Evolutionary conservation across 2,113 vertebrate species (phyloP).

Genomic region (Cairina moschata): DNA sequence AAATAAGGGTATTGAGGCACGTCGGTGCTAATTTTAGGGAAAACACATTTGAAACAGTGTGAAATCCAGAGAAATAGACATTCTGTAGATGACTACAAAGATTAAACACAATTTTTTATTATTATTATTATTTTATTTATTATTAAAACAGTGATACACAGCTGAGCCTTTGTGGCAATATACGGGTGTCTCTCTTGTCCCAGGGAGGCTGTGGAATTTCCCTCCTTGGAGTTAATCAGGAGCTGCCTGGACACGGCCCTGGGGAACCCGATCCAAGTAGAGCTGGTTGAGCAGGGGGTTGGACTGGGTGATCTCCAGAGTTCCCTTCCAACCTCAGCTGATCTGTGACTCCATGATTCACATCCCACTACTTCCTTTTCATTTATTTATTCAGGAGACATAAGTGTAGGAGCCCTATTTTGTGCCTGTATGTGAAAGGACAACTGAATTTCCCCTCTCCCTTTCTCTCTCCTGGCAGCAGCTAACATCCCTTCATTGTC

Average conservation of each 20-base stretch:
- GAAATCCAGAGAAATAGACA: neutral
- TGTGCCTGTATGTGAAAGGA: too few species aligned
- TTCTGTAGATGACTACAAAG: neutral
- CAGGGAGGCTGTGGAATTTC: neutral
- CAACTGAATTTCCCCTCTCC: too few species aligned
- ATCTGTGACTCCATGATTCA: neutral
- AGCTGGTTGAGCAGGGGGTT: neutral
- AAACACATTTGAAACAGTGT: neutral
- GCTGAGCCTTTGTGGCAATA: neutral
- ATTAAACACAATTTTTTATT: neutral
- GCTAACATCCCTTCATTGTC: slow-evolving; percentile 58
- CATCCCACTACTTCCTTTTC: neutral
- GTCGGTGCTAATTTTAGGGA: neutral
- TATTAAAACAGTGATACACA: neutral
- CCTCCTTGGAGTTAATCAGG: neutral
- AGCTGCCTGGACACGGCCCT: neutral
- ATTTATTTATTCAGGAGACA: too few species aligned
- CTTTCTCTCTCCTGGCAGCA: too few species aligned
- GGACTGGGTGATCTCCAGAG: neutral
- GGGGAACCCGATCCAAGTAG: too few species aligned
- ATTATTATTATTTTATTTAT: neutral
- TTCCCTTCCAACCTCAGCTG: neutral
- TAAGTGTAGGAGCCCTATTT: too few species aligned
- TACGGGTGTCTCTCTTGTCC: neutral
- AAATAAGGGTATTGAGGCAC: neutral